Evolutionary conservation across 2,113 vertebrate species (phyloP), one percentile per base, ranked within the genome.

Genomic region (Uria lomvia): DNA sequence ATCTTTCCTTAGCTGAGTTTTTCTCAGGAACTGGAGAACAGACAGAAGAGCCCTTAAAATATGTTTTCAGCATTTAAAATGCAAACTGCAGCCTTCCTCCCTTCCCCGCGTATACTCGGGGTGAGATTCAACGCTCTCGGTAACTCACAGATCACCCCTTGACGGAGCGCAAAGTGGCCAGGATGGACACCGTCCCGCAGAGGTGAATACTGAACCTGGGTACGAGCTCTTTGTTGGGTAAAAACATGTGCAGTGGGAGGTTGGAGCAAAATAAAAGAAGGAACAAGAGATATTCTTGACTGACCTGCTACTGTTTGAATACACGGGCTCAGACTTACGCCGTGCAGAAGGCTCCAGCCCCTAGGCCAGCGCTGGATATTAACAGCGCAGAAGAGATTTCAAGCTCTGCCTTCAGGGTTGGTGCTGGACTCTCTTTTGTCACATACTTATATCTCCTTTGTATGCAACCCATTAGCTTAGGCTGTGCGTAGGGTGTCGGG

Each of bases 1-100:
- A 95, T 94, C 94, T 94, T 97, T 85, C 94, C 95, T 94, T 95
- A 94, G 92, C 95, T 65, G 91, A 96, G 91, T 92, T 95, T 97
- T 95, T 91, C 94, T 97, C 94, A 79, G 85, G 94, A 97, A 92
- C 95, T 73, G 90, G 77, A 95, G 92, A 95, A 90, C 77, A 97
- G 96, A 95, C 92, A 96, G 96, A 92, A 97, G 50, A 91, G 81
- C 73, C 92, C 92, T 87, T 91, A 81, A 95, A 96, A 97, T 94
- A 97, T 94, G 91, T 81, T 94, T 94, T 38, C 6, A 12, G 80
- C 65, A 91, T 95, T 97, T 92, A 65, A 95, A 96, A 89, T 94
- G 89, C 92, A 96, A 94, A 86, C 70, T 75, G 36, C 79, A 81
- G 84, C 80, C 77, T 66, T 75, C 22, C 52, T 85, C 24, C n/a